A percentile compares a stretch with the other conserved stretches of the same genome.
phyloP scores from a whole-genome alignment of 1,140 invertebrate species.

The Cotesia glomerata region DNA sequence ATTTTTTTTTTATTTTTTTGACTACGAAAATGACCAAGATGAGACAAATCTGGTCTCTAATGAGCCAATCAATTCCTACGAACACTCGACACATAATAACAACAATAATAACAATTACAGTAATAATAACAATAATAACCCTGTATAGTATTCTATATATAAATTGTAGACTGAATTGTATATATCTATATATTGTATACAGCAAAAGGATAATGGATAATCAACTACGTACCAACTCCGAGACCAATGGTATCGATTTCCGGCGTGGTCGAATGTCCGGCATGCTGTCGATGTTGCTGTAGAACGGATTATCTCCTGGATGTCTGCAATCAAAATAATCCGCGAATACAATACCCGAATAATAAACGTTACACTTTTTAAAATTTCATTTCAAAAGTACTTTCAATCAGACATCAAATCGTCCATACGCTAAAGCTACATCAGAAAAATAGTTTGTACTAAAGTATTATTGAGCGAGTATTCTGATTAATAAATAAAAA shows the following conservation, averaged over 20 bases:
- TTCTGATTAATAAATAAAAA: too few species aligned
- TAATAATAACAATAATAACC: conserved; percentile 38
- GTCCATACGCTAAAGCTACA: too few species aligned
- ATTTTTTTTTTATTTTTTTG: too few species aligned
- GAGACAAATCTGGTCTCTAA: too few species aligned
- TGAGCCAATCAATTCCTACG: too few species aligned
- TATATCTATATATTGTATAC: conserved; percentile 29
- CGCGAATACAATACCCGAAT: background rate
- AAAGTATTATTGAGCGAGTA: too few species aligned
- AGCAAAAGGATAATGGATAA: conserved; percentile 45
- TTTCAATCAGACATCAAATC: too few species aligned
- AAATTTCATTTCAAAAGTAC: background rate
- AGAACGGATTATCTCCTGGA: conserved; percentile 96
- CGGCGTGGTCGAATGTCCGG: conserved; percentile 95
- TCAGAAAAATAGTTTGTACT: too few species aligned
- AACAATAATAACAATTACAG: background rate
- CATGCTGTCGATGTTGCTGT: conserved; percentile 99
- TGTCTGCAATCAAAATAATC: conserved; percentile 68
- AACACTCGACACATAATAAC: too few species aligned
- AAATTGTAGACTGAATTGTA: conserved; percentile 32
- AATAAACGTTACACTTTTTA: background rate
- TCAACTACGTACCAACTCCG: conserved; percentile 91
- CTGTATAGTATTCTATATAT: conserved; percentile 21
- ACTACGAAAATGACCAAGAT: too few species aligned
- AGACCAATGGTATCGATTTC: conserved; percentile 97